Evolutionary conservation across 2,113 vertebrate genomes (phyloP), one percentile per base, ranked within the genome.

Genomic region (Podilymbus podiceps): DNA sequence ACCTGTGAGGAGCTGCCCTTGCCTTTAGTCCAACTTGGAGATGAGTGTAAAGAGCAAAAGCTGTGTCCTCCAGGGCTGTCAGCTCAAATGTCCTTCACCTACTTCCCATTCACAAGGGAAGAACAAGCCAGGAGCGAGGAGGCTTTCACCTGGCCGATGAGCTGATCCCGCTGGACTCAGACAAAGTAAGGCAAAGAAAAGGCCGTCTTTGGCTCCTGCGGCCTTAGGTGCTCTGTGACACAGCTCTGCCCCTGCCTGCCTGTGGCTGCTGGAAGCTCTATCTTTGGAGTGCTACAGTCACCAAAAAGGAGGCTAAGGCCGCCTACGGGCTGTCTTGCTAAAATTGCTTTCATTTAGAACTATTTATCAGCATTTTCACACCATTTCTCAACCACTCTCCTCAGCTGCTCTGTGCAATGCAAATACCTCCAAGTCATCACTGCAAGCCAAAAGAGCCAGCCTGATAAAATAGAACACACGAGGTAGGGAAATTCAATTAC

Each of bases 321-420:
- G 86, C 97, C 97, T 97, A 89, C 77, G 82, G 97, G 95, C 85
- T 84, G 80, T 95, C 62, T 78, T 74, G 84, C 95, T 97, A 92
- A 98, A 98, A 98, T 97, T 97, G 91, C 96, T 98, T 98, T 96
- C 88, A 96, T 96, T 97, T 96, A 93, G 85, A 97, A 88, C 97
- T 92, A 97, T 98, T 98, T 97, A 97, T 98, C 98, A 98, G 95
- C 93, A 55, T 97, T 95, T 90, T 97, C 95, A 94, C 86, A 94
- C 59, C 63, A 90, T 89, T 96, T 96, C 94, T 81, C 79, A 78
- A 50, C 33, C 31, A 5, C 87, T 96, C 95, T 97, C 69, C 83
- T 93, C 88, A 52, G 80, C 71, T 53, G 77, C 82, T 92, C 96
- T 66, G 92, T 81, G 79, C 95, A 93, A 97, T 94, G 95, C 85